Evolutionary conservation across 1,140 invertebrate species (phyloP).

Genomic region (Drosophila asahinai): DNA sequence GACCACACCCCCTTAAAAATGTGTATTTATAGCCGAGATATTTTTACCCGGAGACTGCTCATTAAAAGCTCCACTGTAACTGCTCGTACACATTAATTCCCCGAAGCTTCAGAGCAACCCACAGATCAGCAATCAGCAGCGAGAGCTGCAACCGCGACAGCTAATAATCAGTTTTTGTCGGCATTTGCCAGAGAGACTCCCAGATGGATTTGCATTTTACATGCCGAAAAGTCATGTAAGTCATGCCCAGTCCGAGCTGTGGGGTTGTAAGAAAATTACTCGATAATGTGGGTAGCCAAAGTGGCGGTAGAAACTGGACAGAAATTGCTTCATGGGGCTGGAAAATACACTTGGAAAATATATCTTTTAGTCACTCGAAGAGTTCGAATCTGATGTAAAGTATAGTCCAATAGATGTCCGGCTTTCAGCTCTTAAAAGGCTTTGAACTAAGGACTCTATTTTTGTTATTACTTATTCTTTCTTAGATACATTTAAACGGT

Average conservation of each 20-base stretch:
- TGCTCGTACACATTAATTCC: background rate
- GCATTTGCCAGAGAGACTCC: conserved; percentile 40
- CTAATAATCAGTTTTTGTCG: conserved; percentile 51
- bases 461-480: background rate
- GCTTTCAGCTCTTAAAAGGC: background rate
- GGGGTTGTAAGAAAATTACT: conserved; percentile 10
- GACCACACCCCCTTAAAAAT: conserved; percentile 22
- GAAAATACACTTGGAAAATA: conserved; percentile 1
- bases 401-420: background rate
- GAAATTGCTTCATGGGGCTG: conserved; percentile 32
- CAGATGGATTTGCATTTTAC: conserved; percentile 65
- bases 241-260: conserved; percentile 50
- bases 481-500: background rate
- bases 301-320: conserved; percentile 47
- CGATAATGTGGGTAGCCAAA: conserved; percentile 36
- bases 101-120: conserved; percentile 25
- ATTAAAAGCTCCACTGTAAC: conserved; percentile 48
- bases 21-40: conserved; percentile 15
- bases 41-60: conserved; percentile 1
- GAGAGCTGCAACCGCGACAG: conserved; percentile 15
- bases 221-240: conserved; percentile 78
- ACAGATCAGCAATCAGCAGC: conserved; percentile 47
- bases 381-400: background rate
- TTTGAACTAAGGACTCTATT: background rate
- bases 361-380: no score